Conservation (phyloP, 2,797 vertebrate genomes). For the Trematomus bernacchii region DNA sequence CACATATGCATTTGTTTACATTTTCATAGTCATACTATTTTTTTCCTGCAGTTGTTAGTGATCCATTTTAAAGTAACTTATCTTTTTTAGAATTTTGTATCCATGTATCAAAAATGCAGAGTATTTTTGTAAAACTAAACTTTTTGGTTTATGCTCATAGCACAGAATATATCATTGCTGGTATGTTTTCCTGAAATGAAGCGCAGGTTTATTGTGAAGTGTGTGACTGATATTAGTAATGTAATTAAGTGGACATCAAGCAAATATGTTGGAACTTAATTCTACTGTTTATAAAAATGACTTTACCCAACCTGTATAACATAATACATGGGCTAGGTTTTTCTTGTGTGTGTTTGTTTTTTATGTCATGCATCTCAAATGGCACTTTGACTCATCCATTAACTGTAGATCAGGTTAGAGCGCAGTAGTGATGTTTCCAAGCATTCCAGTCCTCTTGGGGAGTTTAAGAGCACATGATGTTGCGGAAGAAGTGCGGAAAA, state of each 20-base stretch:
- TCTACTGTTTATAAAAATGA: constrained; percentile 46
- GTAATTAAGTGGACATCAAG: constrained; percentile 50
- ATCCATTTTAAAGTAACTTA: constrained; percentile 83
- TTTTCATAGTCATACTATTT: constrained; percentile 78
- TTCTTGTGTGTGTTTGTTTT: constrained; percentile 20
- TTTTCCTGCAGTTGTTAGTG: constrained; percentile 76
- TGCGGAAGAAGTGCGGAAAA: constrained; percentile 60
- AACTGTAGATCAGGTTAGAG: constrained; percentile 78
- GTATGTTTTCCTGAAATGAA: constrained; percentile 68
- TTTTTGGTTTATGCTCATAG: constrained; percentile 80
- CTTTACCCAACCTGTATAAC: constrained; percentile 57
- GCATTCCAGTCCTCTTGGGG: constrained; percentile 78
- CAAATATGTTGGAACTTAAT: constrained; percentile 43
- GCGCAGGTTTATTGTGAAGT: constrained; percentile 67
- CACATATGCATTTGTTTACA: constrained; percentile 79
- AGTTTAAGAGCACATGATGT: constrained; percentile 75
- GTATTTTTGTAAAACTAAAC: constrained; percentile 86
- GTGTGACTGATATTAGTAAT: constrained; percentile 54
- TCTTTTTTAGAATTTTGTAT: constrained; percentile 85
- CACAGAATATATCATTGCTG: constrained; percentile 80
- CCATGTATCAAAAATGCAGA: constrained; percentile 84
- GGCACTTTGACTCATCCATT: constrained; percentile 78
- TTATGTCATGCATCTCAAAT: constrained; percentile 73
- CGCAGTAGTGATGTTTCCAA: constrained; percentile 74
- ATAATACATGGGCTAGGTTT: constrained; percentile 40